phyloP scores from a whole-genome alignment of 1,140 invertebrate species.

The Micrasema minimum region DNA sequence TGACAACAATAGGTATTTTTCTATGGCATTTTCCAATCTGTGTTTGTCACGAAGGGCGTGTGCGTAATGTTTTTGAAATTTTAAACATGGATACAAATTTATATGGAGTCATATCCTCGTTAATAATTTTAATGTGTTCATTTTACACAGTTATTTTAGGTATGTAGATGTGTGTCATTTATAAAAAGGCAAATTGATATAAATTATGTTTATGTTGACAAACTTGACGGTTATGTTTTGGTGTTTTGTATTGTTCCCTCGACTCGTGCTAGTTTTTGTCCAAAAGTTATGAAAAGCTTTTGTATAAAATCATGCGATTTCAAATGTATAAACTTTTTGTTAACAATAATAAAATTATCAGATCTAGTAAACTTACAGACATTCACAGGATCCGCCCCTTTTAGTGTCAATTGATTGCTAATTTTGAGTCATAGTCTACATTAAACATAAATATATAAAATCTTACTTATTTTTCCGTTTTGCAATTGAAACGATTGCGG shows the following conservation, averaged over 20 bases:
- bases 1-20: slow-evolving; percentile 13
- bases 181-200: too few species aligned
- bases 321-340: too few species aligned
- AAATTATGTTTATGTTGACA: too few species aligned
- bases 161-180: slow-evolving; percentile 10
- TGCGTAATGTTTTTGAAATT: slow-evolving; percentile 44
- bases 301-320: too few species aligned
- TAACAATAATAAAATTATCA: too few species aligned
- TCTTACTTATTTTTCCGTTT: not conserved
- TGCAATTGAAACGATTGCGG: not conserved
- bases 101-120: not conserved
- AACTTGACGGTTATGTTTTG: too few species aligned
- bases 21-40: slow-evolving; percentile 28
- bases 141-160: slow-evolving; percentile 1
- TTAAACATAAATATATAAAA: not conserved
- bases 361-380: too few species aligned
- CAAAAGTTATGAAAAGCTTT: too few species aligned
- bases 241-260: too few species aligned
- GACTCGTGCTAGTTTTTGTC: too few species aligned
- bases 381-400: slow-evolving; percentile 26
- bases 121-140: slow-evolving; percentile 10
- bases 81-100: slow-evolving; percentile 30
- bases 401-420: not conserved
- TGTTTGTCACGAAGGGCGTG: slow-evolving; percentile 42
- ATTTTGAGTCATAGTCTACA: slow-evolving; percentile 32